Evolutionary conservation across 2,113 vertebrate genomes (phyloP).

Genomic region (Octodon degus): DNA sequence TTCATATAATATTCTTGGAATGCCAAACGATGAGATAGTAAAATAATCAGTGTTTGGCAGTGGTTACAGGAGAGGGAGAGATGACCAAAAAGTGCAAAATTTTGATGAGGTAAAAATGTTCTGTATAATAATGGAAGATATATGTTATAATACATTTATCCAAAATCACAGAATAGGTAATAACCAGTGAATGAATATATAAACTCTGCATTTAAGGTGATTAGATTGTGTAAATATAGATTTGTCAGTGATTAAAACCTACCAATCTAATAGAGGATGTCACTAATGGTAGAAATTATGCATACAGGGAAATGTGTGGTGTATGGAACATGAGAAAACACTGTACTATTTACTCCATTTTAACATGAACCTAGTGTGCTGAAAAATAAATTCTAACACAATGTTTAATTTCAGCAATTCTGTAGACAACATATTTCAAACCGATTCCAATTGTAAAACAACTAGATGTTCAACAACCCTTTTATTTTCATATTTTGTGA

Average conservation of each 20-base stretch:
- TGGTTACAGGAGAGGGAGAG: neutral
- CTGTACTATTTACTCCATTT: neutral
- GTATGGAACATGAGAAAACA: neutral
- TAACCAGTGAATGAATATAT: neutral
- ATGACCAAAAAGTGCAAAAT: neutral
- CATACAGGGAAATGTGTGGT: neutral
- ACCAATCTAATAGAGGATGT: rapidly evolving
- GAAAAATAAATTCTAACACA: neutral
- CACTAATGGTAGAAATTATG: neutral
- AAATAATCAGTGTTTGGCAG: neutral
- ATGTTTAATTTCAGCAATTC: neutral
- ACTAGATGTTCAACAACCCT: neutral
- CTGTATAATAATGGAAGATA: neutral
- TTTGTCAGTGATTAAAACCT: too few relatives aligned
- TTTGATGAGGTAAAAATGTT: neutral
- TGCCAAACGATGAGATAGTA: neutral
- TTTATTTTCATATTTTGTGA: neutral
- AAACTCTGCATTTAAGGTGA: neutral
- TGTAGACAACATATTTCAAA: neutral
- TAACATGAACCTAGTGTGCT: neutral
- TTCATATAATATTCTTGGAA: neutral
- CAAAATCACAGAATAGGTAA: neutral
- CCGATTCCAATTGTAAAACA: neutral
- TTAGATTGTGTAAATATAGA: neutral
- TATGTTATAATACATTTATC: neutral